Percentiles rank a stretch among this genome's conserved stretches.
These are phyloP conservation scores for Drosophila nigromelanica DNA, from an alignment of 1,140 invertebrate genomes.

Conservation along the genomic window DNA sequence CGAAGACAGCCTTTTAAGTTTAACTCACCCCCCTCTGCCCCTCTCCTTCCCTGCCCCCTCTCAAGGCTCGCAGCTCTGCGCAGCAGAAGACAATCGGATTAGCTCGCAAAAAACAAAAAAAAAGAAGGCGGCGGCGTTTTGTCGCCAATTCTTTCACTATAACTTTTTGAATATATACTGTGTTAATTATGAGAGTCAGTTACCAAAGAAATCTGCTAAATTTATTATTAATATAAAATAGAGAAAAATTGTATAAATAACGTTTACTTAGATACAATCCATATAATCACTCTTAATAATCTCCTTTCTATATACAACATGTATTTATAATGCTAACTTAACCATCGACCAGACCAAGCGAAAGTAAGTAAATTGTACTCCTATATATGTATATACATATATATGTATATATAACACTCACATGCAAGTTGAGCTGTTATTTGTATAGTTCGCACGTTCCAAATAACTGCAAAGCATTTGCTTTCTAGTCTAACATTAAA, in stretches of 20 bases:
- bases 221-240: no score
- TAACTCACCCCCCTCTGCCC: not conserved
- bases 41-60: not conserved
- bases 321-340: not conserved
- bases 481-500: slow-evolving; percentile 15
- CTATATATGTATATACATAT: no score
- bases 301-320: not conserved
- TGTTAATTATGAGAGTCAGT: slow-evolving; percentile 7
- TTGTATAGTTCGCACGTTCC: slow-evolving; percentile 34
- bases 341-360: slow-evolving; percentile 1
- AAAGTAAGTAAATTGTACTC: slow-evolving; percentile 12
- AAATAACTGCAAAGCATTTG: slow-evolving; percentile 32
- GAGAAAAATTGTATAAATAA: no score
- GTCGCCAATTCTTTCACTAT: not conserved
- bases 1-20: slow-evolving; percentile 71
- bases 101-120: not conserved
- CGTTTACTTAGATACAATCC: no score
- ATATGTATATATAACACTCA: not conserved
- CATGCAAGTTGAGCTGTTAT: not conserved
- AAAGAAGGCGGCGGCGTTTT: slow-evolving; percentile 46
- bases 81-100: slow-evolving; percentile 28
- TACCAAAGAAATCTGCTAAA: not conserved
- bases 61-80: not conserved
- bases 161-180: not conserved
- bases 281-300: not conserved